Evolutionary conservation across 2,797 vertebrate species (phyloP), one percentile per base, ranked within the genome.

Genomic region (Perodicticus potto): DNA sequence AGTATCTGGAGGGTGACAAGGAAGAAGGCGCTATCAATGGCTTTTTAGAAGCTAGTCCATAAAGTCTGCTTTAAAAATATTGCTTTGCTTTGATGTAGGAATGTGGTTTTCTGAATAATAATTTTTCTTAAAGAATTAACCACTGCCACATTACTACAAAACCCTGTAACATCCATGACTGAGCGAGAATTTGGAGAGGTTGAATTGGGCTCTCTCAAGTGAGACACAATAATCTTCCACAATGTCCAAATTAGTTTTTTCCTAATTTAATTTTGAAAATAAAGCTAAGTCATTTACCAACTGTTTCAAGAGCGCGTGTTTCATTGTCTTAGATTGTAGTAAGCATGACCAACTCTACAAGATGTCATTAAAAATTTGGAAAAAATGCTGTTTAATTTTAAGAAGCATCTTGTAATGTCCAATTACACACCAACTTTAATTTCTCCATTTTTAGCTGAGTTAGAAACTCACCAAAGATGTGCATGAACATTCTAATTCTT

Each of bases 221-320:
- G n/a, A 93, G 53, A 17, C 40, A 23, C 57, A 74, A 27, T 87
- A 40, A 12, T 82, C 76, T 91, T 94, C 55, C 2, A 77, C 11
- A 73, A 32, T 4, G 10, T 67, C 63, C 86, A 96, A 92, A n/a
- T 95, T 89, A 70, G n/a, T 57, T 93, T 88, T 23, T 3, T 25
- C 34, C 40, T 78, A 74, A 80, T 88, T 94, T 89, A 78, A 93
- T 84, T 77, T n/a, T 89, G 89, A 94, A 96, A 94, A 93, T 73
- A 81, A 96, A 96, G 74, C 59, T 57, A 61, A 83, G 22, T 34
- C 88, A 96, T 91, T 89, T 37, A 89, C 82, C 73, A 57, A 63
- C n/a, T 96, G 65, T 93, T 93, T 93, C 29, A 65, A 45, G 12
- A 86, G 14, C 49, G 9, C 95, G 34, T 74, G 16, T 96, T 90